Evolutionary conservation across 1,140 invertebrate species (phyloP), one percentile per base, ranked within the genome.

Genomic region (Melitaea cinxia): DNA sequence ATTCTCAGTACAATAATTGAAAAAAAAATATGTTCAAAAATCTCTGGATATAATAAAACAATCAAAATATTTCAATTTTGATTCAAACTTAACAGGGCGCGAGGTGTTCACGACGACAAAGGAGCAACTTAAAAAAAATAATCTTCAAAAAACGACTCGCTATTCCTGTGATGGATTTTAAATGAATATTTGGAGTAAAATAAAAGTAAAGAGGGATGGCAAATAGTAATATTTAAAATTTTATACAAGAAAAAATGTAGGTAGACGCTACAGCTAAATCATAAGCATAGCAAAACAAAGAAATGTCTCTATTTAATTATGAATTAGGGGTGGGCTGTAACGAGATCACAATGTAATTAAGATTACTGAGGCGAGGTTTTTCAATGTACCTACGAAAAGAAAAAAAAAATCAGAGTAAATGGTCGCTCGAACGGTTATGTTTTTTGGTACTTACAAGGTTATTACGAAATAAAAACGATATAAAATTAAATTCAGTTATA

Each of bases 281-380:
- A 53, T 23, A 86, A 84, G 78, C 80, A 85, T 88, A 88, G 73
- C 73, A 75, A 75, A 57, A 66, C 72, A 71, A 76, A 80, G 83
- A 80, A 79, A 85, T 73, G 84, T 80, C 78, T 78, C 84, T 86
- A 82, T 87, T 90, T 89, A 89, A 89, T 89, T 90, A 88, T 90
- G 84, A 90, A 90, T 90, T 88, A 90, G 78, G 80, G 80, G 75
- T 79, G 73, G 66, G 67, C 82, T 47, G 84, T 88, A 88, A 90
- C 82, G 80, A 87, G 85, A 89, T 88, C 85, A 86, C 87, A 89
- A 87, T 87, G 78, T 88, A 89, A 89, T 89, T 88, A 89, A 88
- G 87, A 89, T 89, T 88, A 89, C 87, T 83, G 87, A 76, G 82
- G 75, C 78, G 75, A 75, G 82, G 68, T 85, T 89, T 88, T 89